Base-by-base conservation (phyloP, 2,888 invertebrate genomes). In the Drosophila paranaensis region DNA sequence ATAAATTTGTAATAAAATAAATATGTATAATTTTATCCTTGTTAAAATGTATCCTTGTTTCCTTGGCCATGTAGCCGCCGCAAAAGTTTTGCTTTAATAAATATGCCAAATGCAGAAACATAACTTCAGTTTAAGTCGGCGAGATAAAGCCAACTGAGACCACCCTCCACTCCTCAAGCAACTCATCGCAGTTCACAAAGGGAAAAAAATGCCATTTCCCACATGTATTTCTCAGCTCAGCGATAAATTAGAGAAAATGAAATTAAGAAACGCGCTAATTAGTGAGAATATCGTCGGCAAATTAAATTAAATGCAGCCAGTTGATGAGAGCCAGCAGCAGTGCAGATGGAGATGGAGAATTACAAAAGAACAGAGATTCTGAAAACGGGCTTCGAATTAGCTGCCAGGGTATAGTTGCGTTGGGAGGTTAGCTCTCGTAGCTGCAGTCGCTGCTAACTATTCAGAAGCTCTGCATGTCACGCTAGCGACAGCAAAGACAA, bases 1-100 rank as follows among this genome's bases (percentile, higher is more conserved):
- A 87, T 90, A 89, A 88, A 90, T 88, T 87, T 56, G 66, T 79
- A 84, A 84, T 90, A 86, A 89, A 86, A 90, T 85, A 81, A 88
- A 87, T 87, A 87, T 79, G 67, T 74, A 74, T 82, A 72, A 77
- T 81, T 68, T 87, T 88, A 87, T 88, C 77, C 87, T 51, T 66
- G 67, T 20, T 40, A 35, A 46, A 56, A 55, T 66, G 66, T 66
- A 66, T 46, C 27, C 66, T 27, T 55, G 39, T 85, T 75, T 79
- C 70, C 77, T 63, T 75, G 66, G 71, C 60, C 33, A 35, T 61
- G 53, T 71, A 51, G 67, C 62, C 53, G 66, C 68, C 71, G 63
- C 63, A 71, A 72, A 77, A 80, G 63, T 80, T 79, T 73, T 33
- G 55, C 70, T 61, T 48, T 70, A 76, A 79, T 79, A 79, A 79